Conservation (phyloP, 2,797 vertebrate species). For the Periparus ater region DNA sequence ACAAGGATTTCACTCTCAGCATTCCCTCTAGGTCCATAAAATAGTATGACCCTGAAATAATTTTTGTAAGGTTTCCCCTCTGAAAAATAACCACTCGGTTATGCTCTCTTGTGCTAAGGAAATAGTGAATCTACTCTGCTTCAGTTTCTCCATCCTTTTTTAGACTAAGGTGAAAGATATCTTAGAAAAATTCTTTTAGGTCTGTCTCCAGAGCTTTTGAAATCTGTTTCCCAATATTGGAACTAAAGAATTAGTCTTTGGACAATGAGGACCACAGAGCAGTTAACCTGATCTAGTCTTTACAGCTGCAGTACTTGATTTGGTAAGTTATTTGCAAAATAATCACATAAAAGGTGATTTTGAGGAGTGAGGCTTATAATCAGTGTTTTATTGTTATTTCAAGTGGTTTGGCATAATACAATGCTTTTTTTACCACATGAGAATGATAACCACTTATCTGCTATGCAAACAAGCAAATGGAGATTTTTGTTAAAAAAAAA, state of each 20-base stretch:
- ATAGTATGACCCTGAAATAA: slow-evolving; percentile 33
- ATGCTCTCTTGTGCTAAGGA: background rate
- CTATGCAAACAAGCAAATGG: background rate
- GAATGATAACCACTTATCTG: background rate
- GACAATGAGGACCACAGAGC: background rate
- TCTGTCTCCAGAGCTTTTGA: background rate
- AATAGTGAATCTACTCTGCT: background rate
- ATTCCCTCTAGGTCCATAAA: background rate
- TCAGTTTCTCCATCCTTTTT: background rate
- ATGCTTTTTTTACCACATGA: background rate
- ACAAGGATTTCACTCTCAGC: background rate
- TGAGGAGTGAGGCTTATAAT: background rate
- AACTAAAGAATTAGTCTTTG: background rate
- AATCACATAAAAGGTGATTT: background rate
- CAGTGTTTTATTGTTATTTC: background rate
- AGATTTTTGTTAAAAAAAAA: background rate
- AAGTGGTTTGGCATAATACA: background rate
- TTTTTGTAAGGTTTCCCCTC: background rate
- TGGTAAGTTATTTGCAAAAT: background rate
- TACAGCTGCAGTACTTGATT: background rate
- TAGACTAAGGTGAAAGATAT: background rate
- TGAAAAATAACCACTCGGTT: background rate
- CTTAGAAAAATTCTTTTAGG: background rate
- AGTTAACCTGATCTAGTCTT: background rate
- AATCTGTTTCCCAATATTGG: background rate